Base-by-base conservation (phyloP, 1,140 invertebrate species). In the Sycophaga agraensis region DNA sequence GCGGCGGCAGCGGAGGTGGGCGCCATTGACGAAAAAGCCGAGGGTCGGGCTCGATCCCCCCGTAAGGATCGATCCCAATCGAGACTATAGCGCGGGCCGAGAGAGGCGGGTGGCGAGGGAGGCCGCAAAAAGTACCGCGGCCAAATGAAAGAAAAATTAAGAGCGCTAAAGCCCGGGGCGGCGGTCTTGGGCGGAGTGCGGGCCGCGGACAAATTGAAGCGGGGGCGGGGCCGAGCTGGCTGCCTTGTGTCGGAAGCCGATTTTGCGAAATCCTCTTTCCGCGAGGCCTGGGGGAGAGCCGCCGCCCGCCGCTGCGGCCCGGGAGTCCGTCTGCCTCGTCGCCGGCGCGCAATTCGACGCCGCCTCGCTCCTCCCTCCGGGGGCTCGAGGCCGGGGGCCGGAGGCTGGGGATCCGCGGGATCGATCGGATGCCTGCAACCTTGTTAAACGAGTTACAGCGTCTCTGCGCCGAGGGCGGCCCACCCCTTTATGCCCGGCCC, bases 221-320 rank as follows among this genome's bases (percentile, higher is more conserved):
- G 64, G 9, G 8, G 4, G 17, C 43, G 40, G 21, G 40, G 21
- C 2, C 2, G 39, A 68, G 65, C 3, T 12, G 21, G 49, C 11
- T 16, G 48, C 24, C 48, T 49, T 51, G 57, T 49, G 22, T 42
- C 37, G 57, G 48, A 60, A 60, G 58, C 58, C 49, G 58, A 60
- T 60, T 60, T 45, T 31, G 50, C 49, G 46, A 70, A 68, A 70
- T 69, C 68, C 63, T 69, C 67, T 70, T 65, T 65, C 45, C 59
- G 57, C 51, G 55, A 49, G 43, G 34, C 4, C 28, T 4, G 19
- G 48, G 39, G 56, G 22, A 37, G 26, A 12, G 50, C 28, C 4
- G n/a, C n/a, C n/a, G n/a, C n/a, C n/a, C n/a, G n/a, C n/a, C n/a
- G n/a, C n/a, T n/a, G n/a, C n/a, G n/a, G n/a, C n/a, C n/a, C n/a